Percentiles rank a stretch among this genome's conserved stretches.
Evolutionary conservation across 1,140 invertebrate species (phyloP).

Genomic region (Pseudomyrmex dendroicus): DNA sequence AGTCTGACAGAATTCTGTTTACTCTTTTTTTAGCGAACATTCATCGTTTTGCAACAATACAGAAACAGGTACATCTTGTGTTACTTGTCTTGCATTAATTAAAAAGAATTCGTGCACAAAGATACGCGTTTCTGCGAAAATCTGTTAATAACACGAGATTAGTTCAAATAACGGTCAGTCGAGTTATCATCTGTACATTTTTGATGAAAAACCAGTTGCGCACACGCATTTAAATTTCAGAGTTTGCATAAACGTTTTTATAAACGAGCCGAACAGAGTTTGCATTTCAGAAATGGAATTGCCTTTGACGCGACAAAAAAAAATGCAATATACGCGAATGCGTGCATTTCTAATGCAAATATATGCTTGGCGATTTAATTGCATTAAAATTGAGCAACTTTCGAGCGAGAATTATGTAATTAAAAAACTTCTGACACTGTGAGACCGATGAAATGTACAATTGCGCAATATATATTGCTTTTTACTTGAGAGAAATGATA

Average conservation of each 20-base stretch:
- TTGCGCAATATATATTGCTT: background rate
- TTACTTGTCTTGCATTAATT: background rate
- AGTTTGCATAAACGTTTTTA: conserved; percentile 46
- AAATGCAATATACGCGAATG: conserved; percentile 37
- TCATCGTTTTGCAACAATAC: conserved; percentile 5
- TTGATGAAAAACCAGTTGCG: conserved; percentile 16
- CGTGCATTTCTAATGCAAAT: conserved; percentile 24
- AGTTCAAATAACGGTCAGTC: background rate
- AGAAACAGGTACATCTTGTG: background rate
- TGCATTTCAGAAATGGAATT: conserved; percentile 40
- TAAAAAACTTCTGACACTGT: background rate
- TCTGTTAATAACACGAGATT: conserved; percentile 34
- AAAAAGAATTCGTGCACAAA: no score
- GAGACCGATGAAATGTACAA: no score
- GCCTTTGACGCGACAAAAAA: conserved; percentile 29
- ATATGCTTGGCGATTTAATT: conserved; percentile 27
- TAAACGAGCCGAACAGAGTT: conserved; percentile 30
- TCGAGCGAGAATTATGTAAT: conserved; percentile 1
- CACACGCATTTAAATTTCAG: conserved; percentile 32
- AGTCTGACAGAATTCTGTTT: background rate
- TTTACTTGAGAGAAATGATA: background rate
- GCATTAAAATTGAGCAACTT: conserved; percentile 37
- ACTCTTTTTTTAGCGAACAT: conserved; percentile 19
- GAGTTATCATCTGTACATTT: conserved; percentile 22
- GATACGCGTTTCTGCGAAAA: background rate